Conservation (phyloP, 2,888 invertebrate genomes). For the Calliopum simillimum region DNA sequence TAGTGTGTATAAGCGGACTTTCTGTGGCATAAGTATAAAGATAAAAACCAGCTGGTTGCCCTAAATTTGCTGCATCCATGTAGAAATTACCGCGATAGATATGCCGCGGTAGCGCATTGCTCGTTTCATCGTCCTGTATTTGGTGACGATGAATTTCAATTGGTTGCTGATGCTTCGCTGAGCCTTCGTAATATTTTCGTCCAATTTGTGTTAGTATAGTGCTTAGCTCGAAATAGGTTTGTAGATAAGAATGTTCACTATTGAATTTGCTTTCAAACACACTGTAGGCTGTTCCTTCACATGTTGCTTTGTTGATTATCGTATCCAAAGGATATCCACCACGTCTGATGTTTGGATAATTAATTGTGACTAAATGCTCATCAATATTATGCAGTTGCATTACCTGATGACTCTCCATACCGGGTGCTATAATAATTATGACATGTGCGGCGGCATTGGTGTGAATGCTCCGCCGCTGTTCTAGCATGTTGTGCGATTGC, state of each 20-base stretch:
- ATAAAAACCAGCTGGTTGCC: slow-evolving; percentile 69
- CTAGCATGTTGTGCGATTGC: slow-evolving; percentile 66
- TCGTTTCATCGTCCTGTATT: slow-evolving; percentile 11
- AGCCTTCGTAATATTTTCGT: slow-evolving; percentile 68
- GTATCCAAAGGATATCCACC: slow-evolving; percentile 66
- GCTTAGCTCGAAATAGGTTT: slow-evolving; percentile 70
- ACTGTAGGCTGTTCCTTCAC: slow-evolving; percentile 67
- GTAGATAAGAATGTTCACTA: slow-evolving; percentile 68
- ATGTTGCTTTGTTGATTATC: slow-evolving; percentile 65
- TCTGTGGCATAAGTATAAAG: slow-evolving; percentile 70
- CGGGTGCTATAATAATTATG: slow-evolving; percentile 71
- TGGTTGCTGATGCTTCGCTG: slow-evolving; percentile 44
- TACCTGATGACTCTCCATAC: slow-evolving; percentile 66
- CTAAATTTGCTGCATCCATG: slow-evolving; percentile 62
- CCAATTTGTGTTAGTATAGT: slow-evolving; percentile 69
- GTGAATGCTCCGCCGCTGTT: slow-evolving; percentile 62
- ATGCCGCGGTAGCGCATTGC: not conserved
- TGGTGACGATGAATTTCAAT: slow-evolving; percentile 32
- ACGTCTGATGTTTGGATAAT: slow-evolving; percentile 69
- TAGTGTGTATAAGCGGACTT: slow-evolving; percentile 69
- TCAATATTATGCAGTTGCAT: slow-evolving; percentile 64
- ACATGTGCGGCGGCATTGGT: slow-evolving; percentile 70
- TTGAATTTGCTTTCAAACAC: slow-evolving; percentile 70
- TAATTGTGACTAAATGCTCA: slow-evolving; percentile 68
- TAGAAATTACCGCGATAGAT: slow-evolving; percentile 28